Base-by-base conservation (phyloP, 1,140 invertebrate species). In the Heliconius nattereri region DNA sequence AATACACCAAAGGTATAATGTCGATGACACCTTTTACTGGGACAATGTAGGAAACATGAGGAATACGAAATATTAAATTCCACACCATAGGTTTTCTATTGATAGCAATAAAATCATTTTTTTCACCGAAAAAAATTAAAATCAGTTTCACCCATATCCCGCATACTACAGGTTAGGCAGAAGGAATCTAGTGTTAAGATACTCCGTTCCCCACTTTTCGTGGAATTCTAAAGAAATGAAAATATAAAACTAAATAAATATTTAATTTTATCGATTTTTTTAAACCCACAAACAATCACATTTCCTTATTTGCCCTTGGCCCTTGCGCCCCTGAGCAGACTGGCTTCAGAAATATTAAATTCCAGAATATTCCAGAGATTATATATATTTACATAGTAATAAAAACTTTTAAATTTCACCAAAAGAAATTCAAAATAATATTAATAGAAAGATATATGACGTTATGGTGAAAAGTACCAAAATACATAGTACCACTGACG, bases 11-110 rank as follows among this genome's bases (percentile, higher is more conserved):
- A 89, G 79, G 81, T 84, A 83, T 81, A 81, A 84, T 85, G 89
- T 91, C 89, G 88, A 91, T 90, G 91, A 91, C 87, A 89, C 84
- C 80, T 85, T 84, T 83, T 87, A 87, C 78, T 85, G 80, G 83
- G 82, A 84, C 84, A 86, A 81, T 74, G 78, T 79, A 84, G 82
- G 84, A 78, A 78, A 71, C 29, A 57, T 54, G 52, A 77, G 72
- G 60, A 40, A 70, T 54, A 57, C 32, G 52, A 66, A 66, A 66
- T 23, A 20, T 13, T 26, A 66, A 66, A 66, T 29, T 66, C 23
- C 60, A 29, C 23, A 66, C 16, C 16, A 29, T 66, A 16, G 3
- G 11, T 66, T 16, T 66, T 26, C 29, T 7, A 29, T 66, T 26
- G 23, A 66, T 29, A 26, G 9, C n/a, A 16, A 60, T 54, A 1